A percentile compares a stretch with the other conserved stretches of the same genome.
Evolutionary conservation across 2,888 invertebrate genomes (phyloP).

Genomic region (Apodemia mormo): DNA sequence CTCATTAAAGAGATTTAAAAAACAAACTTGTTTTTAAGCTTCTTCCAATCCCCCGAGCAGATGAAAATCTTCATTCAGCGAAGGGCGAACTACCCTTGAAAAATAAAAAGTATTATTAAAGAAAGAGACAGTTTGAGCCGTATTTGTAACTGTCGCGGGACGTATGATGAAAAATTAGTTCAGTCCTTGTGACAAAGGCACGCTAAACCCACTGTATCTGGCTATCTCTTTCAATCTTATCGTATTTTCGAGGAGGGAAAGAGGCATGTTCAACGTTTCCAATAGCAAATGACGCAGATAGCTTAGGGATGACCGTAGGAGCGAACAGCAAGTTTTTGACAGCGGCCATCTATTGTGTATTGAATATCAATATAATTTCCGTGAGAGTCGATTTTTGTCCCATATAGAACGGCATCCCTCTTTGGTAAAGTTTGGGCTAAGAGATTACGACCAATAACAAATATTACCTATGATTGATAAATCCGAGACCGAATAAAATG

Average conservation of each 20-base stretch:
- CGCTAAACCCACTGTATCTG: constrained; percentile 72
- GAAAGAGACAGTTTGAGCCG: constrained; percentile 80
- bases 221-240: constrained; percentile 62
- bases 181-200: constrained; percentile 79
- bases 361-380: constrained; percentile 83
- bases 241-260: constrained; percentile 46
- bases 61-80: constrained; percentile 72
- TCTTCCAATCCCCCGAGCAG: constrained; percentile 61
- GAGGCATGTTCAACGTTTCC: constrained; percentile 67
- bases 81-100: constrained; percentile 79
- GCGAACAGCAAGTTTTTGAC: constrained; percentile 82
- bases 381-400: constrained; percentile 79
- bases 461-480: constrained; percentile 74
- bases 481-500: constrained; percentile 53
- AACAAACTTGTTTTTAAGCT: constrained; percentile 75
- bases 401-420: constrained; percentile 67
- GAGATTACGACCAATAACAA: constrained; percentile 78
- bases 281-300: constrained; percentile 81
- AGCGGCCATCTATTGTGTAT: constrained; percentile 81
- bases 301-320: constrained; percentile 82
- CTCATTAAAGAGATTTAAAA: constrained; percentile 41
- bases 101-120: constrained; percentile 82
- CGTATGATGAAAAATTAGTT: constrained; percentile 83
- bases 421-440: constrained; percentile 72
- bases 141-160: constrained; percentile 82